Evolutionary conservation across 2,113 vertebrate genomes (phyloP), one percentile per base, ranked within the genome.

Genomic region (Sula dactylatra): DNA sequence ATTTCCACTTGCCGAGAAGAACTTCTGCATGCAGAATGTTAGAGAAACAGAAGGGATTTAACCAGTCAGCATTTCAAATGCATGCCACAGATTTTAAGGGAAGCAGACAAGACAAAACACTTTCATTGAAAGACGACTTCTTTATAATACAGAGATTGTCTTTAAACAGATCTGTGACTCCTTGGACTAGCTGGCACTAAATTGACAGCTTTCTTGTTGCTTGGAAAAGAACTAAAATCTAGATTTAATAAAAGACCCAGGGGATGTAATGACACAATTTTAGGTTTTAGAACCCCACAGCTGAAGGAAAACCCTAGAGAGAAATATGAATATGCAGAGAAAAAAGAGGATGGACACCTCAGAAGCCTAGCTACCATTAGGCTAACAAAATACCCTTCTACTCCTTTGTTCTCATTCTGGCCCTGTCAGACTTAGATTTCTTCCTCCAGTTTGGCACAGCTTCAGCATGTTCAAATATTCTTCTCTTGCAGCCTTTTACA

Each of bases 191-290:
- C n/a, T 88, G 58, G 83, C 84, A 80, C 16, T 82, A 66, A 79
- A 77, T 34, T 82, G 66, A 93, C 44, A 76, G 47, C 19, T 17
- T 85, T 42, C 81, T 52, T 85, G 31, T 66, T 85, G 25, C 54
- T 58, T 76, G 38, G 58, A 90, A 95, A 7, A 84, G 62, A 91
- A 82, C 10, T 47, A 81, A 95, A 96, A 49, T 44, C 58, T 34
- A 80, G 32, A 90, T 89, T 26, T 79, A n/a, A 27, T 72, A 54
- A 80, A 91, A 82, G 13, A 79, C 54, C 27, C 62, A 32, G 21
- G 58, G 62, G 84, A 91, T 42, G 13, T n/a, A 94, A 88, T 77
- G 70, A 90, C 72, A 92, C 47, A 91, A 82, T 90, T 94, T 90
- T 34, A 69, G 9, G 22, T 79, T 93, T 82, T 66, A 74, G 82